Percentiles rank a stretch among this genome's conserved stretches.
Conservation (phyloP, 1,140 invertebrate genomes). For the Varroa destructor region DNA sequence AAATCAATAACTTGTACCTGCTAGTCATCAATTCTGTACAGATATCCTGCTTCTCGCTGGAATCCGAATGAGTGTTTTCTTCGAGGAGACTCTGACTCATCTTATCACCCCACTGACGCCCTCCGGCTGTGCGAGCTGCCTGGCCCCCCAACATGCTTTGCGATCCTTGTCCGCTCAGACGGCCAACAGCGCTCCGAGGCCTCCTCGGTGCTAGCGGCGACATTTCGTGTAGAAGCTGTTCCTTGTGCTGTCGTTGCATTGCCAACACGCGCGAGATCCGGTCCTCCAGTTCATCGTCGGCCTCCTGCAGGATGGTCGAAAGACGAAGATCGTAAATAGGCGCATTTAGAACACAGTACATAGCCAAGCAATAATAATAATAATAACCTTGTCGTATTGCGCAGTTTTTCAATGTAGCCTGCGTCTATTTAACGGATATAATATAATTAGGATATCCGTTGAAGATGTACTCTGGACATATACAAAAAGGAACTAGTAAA, state of each 20-base stretch:
- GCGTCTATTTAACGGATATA: no score
- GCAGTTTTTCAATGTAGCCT: no score
- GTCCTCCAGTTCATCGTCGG: slow-evolving; percentile 68
- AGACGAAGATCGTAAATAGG: not conserved
- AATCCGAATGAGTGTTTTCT: slow-evolving; percentile 19
- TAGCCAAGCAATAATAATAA: no score
- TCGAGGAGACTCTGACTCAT: slow-evolving; percentile 27
- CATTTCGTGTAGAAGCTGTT: slow-evolving; percentile 38
- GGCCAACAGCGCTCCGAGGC: slow-evolving; percentile 18
- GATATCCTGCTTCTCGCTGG: slow-evolving; percentile 22
- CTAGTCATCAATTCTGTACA: slow-evolving; percentile 7
- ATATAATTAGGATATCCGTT: no score
- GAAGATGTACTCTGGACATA: no score
- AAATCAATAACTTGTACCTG: no score
- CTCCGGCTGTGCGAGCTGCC: not conserved
- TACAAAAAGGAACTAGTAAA: no score
- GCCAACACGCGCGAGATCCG: slow-evolving; percentile 67
- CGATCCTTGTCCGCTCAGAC: not conserved
- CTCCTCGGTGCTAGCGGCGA: slow-evolving; percentile 30
- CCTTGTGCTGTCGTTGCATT: slow-evolving; percentile 76
- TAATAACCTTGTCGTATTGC: no score
- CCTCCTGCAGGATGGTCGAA: slow-evolving; percentile 35
- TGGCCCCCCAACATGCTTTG: not conserved
- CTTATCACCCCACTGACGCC: slow-evolving; percentile 17
- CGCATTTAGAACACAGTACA: no score